These are phyloP conservation scores for Acanthochromis polyacanthus DNA, from an alignment of 2,113 vertebrate genomes.

Conservation along the genomic window DNA sequence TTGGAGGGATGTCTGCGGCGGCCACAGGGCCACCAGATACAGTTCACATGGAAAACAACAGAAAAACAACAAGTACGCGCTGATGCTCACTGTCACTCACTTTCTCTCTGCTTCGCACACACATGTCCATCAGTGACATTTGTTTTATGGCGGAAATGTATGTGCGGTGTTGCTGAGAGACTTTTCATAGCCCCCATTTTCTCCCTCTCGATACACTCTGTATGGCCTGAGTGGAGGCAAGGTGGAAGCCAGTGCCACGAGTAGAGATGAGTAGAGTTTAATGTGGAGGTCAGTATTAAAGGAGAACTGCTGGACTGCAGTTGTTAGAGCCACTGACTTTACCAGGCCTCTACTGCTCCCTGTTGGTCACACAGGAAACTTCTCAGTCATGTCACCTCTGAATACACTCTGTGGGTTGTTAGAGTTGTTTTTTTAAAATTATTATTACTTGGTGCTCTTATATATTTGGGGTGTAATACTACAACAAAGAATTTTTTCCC, in stretches of 20 bases:
- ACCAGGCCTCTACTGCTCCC: constrained; percentile 77
- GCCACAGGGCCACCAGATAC: constrained; percentile 65
- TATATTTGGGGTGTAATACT: no score
- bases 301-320: constrained; percentile 3
- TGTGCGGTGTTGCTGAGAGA: constrained; percentile 72
- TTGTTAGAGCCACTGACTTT: constrained; percentile 26
- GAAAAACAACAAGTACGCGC: constrained; percentile 38
- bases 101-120: constrained; percentile 26
- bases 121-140: constrained; percentile 54
- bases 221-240: constrained; percentile 1
- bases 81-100: constrained; percentile 35
- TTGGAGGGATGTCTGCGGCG: constrained; percentile 73
- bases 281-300: constrained; percentile 21
- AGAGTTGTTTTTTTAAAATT: no score
- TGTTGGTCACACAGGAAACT: constrained; percentile 65
- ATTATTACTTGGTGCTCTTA: no score
- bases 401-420: no score
- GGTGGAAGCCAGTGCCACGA: not conserved
- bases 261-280: constrained; percentile 32
- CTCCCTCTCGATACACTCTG: constrained; percentile 5
- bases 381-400: no score
- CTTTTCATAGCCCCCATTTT: constrained; percentile 61
- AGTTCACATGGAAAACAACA: constrained; percentile 73
- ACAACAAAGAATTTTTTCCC: no score
- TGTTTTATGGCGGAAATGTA: constrained; percentile 54